Conservation (phyloP, 92 coral and sea anemone genomes). For the Parazoanthus swiftii region DNA sequence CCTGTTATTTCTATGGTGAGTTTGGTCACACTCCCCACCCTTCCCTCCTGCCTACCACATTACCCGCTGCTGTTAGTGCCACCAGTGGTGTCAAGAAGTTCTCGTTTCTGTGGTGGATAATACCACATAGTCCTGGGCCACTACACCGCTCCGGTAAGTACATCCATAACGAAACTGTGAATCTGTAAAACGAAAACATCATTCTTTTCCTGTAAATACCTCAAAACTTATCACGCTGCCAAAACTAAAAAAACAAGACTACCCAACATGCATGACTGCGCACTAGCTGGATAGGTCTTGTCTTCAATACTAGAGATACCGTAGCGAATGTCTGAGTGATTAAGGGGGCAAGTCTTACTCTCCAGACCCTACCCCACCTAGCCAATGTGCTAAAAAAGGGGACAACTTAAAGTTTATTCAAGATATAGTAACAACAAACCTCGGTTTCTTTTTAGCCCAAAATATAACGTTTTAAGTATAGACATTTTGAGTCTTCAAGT, state of each 20-base stretch:
- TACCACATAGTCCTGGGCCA: slow-evolving; percentile 63
- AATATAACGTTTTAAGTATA: too few species aligned
- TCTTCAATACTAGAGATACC: too few species aligned
- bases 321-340: too few species aligned
- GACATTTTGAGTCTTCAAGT: too few species aligned
- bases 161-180: slow-evolving; percentile 72
- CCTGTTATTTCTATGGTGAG: background rate
- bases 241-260: background rate
- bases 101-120: slow-evolving; percentile 67
- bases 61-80: slow-evolving; percentile 59
- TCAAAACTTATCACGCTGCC: background rate
- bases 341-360: too few species aligned
- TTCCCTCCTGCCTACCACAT: background rate
- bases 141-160: slow-evolving; percentile 64
- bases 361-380: too few species aligned
- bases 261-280: background rate
- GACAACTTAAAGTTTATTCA: too few species aligned
- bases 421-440: too few species aligned
- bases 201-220: background rate
- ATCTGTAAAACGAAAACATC: slow-evolving; percentile 44
- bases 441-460: too few species aligned
- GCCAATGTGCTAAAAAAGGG: too few species aligned
- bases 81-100: slow-evolving; percentile 67
- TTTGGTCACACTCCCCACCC: background rate
- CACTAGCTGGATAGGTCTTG: background rate